phyloP scores from a whole-genome alignment of 1,140 invertebrate species.

The Temnothorax curvispinosus region DNA sequence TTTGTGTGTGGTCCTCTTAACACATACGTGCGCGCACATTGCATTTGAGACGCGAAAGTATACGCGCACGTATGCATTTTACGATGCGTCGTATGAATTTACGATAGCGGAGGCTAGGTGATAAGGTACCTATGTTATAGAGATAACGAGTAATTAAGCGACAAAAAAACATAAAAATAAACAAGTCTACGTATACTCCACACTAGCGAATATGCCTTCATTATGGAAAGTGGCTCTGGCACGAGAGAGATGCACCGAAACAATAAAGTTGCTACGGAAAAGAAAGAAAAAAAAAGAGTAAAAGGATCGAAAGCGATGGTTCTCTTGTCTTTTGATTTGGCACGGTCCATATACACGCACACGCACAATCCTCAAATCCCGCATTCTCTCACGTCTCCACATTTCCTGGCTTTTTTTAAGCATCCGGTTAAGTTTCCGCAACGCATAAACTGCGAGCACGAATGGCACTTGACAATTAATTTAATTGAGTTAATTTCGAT shows the following conservation, averaged over 20 bases:
- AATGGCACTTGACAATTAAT: not conserved
- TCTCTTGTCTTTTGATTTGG: constrained; percentile 66
- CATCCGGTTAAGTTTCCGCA: not conserved
- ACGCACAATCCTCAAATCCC: not conserved
- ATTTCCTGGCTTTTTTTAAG: constrained; percentile 12
- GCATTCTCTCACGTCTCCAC: not conserved
- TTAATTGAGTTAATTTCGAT: not conserved
- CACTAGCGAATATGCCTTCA: constrained; percentile 81
- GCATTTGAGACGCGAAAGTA: not conserved
- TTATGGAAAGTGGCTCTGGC: constrained; percentile 79
- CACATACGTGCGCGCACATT: not conserved
- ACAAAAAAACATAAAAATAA: constrained; percentile 70
- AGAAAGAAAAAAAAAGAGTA: constrained; percentile 59
- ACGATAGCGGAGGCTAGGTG: constrained; percentile 73
- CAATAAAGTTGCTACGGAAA: constrained; percentile 81
- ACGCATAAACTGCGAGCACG: not conserved
- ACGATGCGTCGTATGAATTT: constrained; percentile 29
- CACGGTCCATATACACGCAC: not conserved
- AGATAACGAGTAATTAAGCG: constrained; percentile 78
- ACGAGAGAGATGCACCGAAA: constrained; percentile 79
- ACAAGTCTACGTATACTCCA: constrained; percentile 77
- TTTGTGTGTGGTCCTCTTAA: not conserved
- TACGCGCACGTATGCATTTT: not conserved
- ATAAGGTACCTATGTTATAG: constrained; percentile 79
- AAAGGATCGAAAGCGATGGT: constrained; percentile 49